phyloP scores from a whole-genome alignment of 2,113 vertebrate species.

The Percopsis transmontana region DNA sequence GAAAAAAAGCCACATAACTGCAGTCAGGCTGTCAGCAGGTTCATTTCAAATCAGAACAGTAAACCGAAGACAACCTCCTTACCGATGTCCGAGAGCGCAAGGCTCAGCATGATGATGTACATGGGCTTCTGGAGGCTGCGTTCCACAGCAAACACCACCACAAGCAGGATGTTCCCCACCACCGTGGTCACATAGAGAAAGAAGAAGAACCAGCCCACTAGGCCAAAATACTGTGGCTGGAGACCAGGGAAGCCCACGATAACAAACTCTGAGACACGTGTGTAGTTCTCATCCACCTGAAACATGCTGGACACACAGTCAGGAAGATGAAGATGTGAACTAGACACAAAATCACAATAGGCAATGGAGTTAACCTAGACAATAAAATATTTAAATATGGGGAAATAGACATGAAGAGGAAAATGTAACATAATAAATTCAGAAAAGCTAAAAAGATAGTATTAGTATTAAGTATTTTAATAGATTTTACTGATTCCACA shows the following conservation, averaged over 20 bases:
- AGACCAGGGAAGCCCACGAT: slow-evolving; percentile 58
- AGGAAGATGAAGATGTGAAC: neutral
- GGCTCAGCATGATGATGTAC: no score
- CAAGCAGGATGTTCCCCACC: slow-evolving; percentile 47
- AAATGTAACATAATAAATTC: no score
- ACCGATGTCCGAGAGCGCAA: slow-evolving; percentile 57
- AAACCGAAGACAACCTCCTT: neutral
- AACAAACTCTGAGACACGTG: slow-evolving; percentile 39
- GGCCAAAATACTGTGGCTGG: slow-evolving; percentile 28
- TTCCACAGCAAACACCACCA: slow-evolving; percentile 44
- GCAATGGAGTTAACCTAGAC: no score
- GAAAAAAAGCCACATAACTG: no score
- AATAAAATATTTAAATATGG: no score
- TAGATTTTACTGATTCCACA: no score
- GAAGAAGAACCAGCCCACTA: slow-evolving; percentile 41
- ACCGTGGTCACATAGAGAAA: slow-evolving; percentile 46
- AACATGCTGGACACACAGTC: slow-evolving; percentile 37
- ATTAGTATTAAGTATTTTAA: no score
- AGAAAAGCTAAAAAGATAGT: no score
- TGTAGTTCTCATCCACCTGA: slow-evolving; percentile 23
- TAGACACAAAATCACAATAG: no score
- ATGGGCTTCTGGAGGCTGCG: slow-evolving; percentile 60
- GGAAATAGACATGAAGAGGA: no score
- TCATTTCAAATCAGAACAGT: no score
- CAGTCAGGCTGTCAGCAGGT: no score